These are phyloP conservation scores for Arnoldichthys spilopterus DNA, from an alignment of 2,797 vertebrate genomes.

Conservation along the genomic window DNA sequence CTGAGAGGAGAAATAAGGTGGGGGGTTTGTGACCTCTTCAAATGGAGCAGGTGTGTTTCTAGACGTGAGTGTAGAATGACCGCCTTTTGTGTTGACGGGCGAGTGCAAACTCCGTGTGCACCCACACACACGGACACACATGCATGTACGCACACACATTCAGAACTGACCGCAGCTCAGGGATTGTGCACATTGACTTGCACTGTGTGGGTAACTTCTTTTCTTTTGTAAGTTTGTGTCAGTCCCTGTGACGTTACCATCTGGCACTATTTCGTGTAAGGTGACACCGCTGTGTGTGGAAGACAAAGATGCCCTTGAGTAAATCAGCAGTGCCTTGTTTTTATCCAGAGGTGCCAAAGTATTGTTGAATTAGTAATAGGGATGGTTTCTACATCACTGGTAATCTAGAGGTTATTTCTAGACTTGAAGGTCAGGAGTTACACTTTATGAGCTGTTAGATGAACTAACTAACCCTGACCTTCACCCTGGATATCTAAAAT, in stretches of 20 bases:
- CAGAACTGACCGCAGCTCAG: constrained; percentile 3
- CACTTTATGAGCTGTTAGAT: too few species aligned
- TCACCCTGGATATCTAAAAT: too few species aligned
- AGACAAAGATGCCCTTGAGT: background rate
- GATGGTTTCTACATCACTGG: too few species aligned
- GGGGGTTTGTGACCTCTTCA: constrained; percentile 19
- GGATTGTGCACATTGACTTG: constrained; percentile 24
- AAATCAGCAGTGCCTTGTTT: background rate
- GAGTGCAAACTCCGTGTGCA: background rate
- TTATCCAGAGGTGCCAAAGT: background rate
- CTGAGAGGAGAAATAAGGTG: constrained; percentile 25
- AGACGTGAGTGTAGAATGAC: constrained; percentile 29
- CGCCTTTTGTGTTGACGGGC: constrained; percentile 29
- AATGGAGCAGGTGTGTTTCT: constrained; percentile 45
- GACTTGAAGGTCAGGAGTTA: too few species aligned
- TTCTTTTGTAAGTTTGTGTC: constrained; percentile 6
- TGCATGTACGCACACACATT: constrained; percentile 29
- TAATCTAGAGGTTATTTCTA: too few species aligned
- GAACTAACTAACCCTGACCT: too few species aligned
- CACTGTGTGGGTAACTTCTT: background rate
- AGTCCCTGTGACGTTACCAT: constrained; percentile 12
- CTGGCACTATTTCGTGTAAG: constrained; percentile 3
- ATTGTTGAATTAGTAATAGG: background rate
- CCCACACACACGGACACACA: constrained; percentile 2
- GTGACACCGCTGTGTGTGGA: background rate